These are phyloP conservation scores for Echiichthys vipera DNA, from an alignment of 2,797 vertebrate genomes.

Conservation along the genomic window DNA sequence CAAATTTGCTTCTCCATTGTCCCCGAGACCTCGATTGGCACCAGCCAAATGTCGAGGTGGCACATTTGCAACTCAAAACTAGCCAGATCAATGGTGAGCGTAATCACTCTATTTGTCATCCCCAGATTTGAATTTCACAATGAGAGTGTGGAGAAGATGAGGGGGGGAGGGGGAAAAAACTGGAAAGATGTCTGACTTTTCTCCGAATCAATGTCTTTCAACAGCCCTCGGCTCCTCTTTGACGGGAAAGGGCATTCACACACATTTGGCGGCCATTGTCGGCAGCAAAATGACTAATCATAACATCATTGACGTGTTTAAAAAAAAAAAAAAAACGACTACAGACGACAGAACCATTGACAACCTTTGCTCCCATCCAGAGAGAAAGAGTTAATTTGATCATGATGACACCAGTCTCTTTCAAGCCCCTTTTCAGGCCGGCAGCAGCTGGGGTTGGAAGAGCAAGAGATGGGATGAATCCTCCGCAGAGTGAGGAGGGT, in stretches of 20 bases:
- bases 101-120: slow-evolving; percentile 85
- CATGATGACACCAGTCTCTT: slow-evolving; percentile 82
- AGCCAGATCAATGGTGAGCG: slow-evolving; percentile 79
- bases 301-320: slow-evolving; percentile 84
- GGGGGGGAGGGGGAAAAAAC: slow-evolving; percentile 49
- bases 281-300: slow-evolving; percentile 86
- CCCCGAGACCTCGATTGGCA: slow-evolving; percentile 65
- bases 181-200: slow-evolving; percentile 78
- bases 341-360: slow-evolving; percentile 76
- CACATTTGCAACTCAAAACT: slow-evolving; percentile 86
- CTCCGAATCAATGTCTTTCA: slow-evolving; percentile 84
- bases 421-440: slow-evolving; percentile 83
- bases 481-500: slow-evolving; percentile 47
- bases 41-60: slow-evolving; percentile 80
- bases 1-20: slow-evolving; percentile 74
- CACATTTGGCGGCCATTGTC: slow-evolving; percentile 83
- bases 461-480: slow-evolving; percentile 76
- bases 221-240: slow-evolving; percentile 75
- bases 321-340: slow-evolving; percentile 60
- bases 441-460: slow-evolving; percentile 84
- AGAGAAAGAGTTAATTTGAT: slow-evolving; percentile 87
- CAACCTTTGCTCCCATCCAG: slow-evolving; percentile 86
- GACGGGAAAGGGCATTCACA: slow-evolving; percentile 80
- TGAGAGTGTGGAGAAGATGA: slow-evolving; percentile 58
- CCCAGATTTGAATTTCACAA: slow-evolving; percentile 84